Conservation (phyloP, 2,797 vertebrate species). For the Loris lydekkerianus region DNA sequence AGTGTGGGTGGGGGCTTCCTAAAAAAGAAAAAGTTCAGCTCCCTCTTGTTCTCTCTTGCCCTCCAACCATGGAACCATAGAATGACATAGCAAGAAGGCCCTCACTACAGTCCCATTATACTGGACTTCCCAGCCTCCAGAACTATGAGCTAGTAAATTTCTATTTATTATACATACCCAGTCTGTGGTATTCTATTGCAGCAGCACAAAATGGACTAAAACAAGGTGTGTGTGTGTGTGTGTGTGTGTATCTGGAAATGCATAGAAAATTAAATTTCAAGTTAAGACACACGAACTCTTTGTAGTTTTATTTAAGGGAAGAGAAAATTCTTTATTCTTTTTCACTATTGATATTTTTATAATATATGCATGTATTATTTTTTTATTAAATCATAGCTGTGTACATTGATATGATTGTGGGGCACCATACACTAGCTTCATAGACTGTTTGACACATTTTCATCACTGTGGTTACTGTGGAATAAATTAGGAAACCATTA, state of each 20-base stretch:
- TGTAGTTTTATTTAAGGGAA: not conserved
- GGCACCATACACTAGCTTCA: too few species aligned
- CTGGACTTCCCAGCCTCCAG: not conserved
- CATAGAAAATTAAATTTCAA: conserved; percentile 53
- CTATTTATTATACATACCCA: not conserved
- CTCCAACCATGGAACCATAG: not conserved
- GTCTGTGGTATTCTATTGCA: not conserved
- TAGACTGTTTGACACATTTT: too few species aligned
- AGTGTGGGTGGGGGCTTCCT: not conserved
- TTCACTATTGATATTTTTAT: conserved; percentile 44
- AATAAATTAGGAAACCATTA: not conserved
- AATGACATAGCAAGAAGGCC: not conserved
- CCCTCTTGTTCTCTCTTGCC: not conserved
- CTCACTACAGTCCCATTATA: not conserved
- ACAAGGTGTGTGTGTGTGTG: not conserved
- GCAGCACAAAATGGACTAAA: not conserved
- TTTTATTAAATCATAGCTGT: too few species aligned
- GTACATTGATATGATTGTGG: too few species aligned
- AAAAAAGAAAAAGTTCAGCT: not conserved
- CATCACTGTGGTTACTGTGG: not conserved
- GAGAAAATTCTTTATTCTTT: conserved; percentile 10
- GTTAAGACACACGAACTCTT: conserved; percentile 5
- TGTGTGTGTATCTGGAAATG: not conserved
- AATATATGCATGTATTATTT: not conserved
- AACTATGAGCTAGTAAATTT: not conserved